phyloP scores from a whole-genome alignment of 2,888 invertebrate species.

The Coleophora flavipennella region DNA sequence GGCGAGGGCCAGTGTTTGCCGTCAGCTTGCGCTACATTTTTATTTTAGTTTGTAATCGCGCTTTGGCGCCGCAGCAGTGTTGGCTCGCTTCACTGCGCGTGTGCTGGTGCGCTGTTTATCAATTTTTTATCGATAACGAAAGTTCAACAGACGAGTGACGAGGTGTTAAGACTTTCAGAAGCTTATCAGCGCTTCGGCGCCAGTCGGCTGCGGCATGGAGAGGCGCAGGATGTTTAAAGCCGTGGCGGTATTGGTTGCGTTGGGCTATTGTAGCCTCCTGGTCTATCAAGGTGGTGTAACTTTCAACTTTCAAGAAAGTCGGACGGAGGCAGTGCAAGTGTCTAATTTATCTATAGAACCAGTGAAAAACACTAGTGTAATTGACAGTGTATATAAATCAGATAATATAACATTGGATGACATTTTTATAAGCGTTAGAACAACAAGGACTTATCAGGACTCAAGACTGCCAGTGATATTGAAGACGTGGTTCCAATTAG shows the following conservation, averaged over 20 bases:
- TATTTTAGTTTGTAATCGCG: constrained; percentile 71
- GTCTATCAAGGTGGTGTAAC: constrained; percentile 73
- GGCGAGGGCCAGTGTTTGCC: constrained; percentile 59
- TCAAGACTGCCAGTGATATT: constrained; percentile 88
- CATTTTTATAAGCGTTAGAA: constrained; percentile 96
- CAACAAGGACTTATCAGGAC: constrained; percentile 89
- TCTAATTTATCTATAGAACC: constrained; percentile 61
- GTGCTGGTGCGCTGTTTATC: constrained; percentile 31
- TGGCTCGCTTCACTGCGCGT: constrained; percentile 18
- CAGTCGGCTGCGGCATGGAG: constrained; percentile 56
- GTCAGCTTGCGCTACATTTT: constrained; percentile 65
- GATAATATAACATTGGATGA: constrained; percentile 83
- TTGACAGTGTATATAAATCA: constrained; percentile 42
- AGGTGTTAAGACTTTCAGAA: constrained; percentile 41
- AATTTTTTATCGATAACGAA: constrained; percentile 47
- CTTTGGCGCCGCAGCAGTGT: constrained; percentile 27
- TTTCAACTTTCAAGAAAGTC: constrained; percentile 64
- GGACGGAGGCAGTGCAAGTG: constrained; percentile 55
- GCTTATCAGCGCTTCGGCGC: constrained; percentile 52
- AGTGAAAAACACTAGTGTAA: constrained; percentile 58
- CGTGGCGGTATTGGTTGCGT: constrained; percentile 63
- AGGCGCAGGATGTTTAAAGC: constrained; percentile 62
- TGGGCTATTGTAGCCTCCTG: constrained; percentile 75
- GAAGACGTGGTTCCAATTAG: constrained; percentile 96
- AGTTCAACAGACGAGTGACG: constrained; percentile 65